Evolutionary conservation across 2,888 invertebrate species (phyloP), one percentile per base, ranked within the genome.

Genomic region (Leptopilina drosophilae): DNA sequence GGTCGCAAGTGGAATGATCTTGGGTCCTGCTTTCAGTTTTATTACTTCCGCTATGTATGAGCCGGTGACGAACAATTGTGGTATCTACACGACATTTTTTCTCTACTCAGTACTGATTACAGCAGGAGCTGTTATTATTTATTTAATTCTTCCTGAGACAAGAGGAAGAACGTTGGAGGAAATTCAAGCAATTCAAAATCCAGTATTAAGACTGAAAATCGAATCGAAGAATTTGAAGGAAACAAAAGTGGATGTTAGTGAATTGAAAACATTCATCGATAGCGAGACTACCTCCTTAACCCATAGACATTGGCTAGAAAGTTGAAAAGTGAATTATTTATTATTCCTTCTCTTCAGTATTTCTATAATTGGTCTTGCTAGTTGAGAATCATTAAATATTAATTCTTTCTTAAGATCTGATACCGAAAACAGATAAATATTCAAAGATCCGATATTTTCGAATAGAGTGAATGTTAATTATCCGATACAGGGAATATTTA

Each of bases 91-190:
- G 4, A 73, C 73, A 33, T 73, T 73, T 56, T 73, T 73, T 11
- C 14, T 73, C 1, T 73, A 73, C 0, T 73, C 73, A n/a, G 26
- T 73, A 11, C 56, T 73, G 8, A 73, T 73, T 1, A 73, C 53
- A n/a, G 9, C 73, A 5, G 73, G 73, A 8, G 73, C 73, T 40
- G n/a, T 73, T 11, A 56, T 33, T n/a, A 73, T 73, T 73, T 73
- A 73, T 33, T 26, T 53, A 33, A 73, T 73, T 53, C 53, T 73
- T 14, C 73, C 73, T 40, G 73, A 73, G 56, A 73, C 73, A 2
- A 73, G 73, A 40, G 73, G 73, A 53, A 56, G 73, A 56, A 73
- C 73, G 11, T 73, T 73, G 11, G 73, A 73, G 33, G 73, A 73
- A 73, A 73, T 73, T 26, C 73, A 73, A 14, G 73, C 73, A 1